Evolutionary conservation across 2,113 vertebrate genomes (phyloP), one percentile per base, ranked within the genome.

Genomic region (Chionodraco myersi): DNA sequence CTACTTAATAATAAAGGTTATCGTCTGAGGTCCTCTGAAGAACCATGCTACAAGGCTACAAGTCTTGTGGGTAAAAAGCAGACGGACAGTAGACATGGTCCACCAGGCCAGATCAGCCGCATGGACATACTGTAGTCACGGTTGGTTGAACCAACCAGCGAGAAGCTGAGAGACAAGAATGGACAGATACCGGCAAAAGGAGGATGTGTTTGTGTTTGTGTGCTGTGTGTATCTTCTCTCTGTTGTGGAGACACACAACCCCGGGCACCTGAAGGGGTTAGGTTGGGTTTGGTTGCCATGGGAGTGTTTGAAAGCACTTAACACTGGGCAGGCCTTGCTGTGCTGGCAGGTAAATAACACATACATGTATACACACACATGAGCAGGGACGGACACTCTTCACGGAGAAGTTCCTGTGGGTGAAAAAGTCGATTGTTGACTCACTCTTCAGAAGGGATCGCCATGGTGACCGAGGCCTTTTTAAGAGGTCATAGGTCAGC

Each of bases 211-310:
- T 78, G 64, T 86, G 59, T 87, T 60, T 87, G 44, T 60, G 16
- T 80, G 61, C 79, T 77, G 75, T 75, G 49, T 83, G 72, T 83
- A 73, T 86, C 58, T 58, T 63, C 66, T 66, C 62, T 90, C 79
- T 92, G 88, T 86, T 89, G 81, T 92, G 89, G 87, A 91, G 82
- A 91, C 82, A 86, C 87, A 85, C 77, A 84, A 89, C 88, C 77
- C 78, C 65, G 67, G 83, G 75, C 80, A 91, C 89, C 91, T 89
- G 84, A 81, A 89, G 79, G 75, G 79, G 79, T 84, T 86, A 73
- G 85, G 80, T 75, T 90, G 58, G 84, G 72, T 84, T 92, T 83
- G 78, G 93, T 92, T 92, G 83, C 87, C 85, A 92, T 91, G 92
- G 89, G 67, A 87, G 85, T 90, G 88, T 93, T 93, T 92, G 84